phyloP scores from a whole-genome alignment of 2,888 invertebrate genomes.

The Macrosoma leucophasiata region DNA sequence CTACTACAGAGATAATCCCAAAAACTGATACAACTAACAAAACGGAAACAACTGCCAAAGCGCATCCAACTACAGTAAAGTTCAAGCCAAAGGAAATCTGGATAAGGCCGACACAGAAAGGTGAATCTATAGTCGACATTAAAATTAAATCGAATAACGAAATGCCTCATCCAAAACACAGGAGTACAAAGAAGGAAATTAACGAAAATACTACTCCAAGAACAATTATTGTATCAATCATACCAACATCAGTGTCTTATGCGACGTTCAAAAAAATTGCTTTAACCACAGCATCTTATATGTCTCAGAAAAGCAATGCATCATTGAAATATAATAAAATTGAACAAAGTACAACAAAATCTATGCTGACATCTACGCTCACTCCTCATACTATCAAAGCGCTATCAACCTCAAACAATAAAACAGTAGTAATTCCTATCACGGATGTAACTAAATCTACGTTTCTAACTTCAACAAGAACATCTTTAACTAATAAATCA shows the following conservation, averaged over 20 bases:
- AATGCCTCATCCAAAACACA: conserved; percentile 34
- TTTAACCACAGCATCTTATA: conserved; percentile 48
- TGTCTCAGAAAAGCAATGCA: conserved; percentile 36
- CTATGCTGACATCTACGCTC: conserved; percentile 42
- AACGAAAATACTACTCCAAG: conserved; percentile 55
- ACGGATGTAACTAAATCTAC: conserved; percentile 28
- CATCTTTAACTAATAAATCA: conserved; percentile 36
- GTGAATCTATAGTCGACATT: conserved; percentile 53
- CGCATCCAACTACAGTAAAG: conserved; percentile 48
- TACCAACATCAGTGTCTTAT: conserved; percentile 66
- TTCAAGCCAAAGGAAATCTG: conserved; percentile 69
- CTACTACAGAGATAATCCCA: conserved; percentile 26
- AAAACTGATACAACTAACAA: conserved; percentile 40
- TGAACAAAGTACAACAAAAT: conserved; percentile 42
- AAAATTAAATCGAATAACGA: conserved; percentile 46
- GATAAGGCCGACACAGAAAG: conserved; percentile 69
- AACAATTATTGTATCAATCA: conserved; percentile 67
- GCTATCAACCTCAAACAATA: conserved; percentile 13
- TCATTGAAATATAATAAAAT: conserved; percentile 35
- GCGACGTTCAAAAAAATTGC: conserved; percentile 62
- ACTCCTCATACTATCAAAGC: conserved; percentile 30
- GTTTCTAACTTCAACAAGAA: conserved; percentile 17
- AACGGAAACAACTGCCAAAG: conserved; percentile 42
- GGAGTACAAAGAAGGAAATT: conserved; percentile 38
- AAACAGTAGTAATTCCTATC: conserved; percentile 15